phyloP scores from a whole-genome alignment of 2,888 invertebrate genomes.

The Tetanocera ferruginea region DNA sequence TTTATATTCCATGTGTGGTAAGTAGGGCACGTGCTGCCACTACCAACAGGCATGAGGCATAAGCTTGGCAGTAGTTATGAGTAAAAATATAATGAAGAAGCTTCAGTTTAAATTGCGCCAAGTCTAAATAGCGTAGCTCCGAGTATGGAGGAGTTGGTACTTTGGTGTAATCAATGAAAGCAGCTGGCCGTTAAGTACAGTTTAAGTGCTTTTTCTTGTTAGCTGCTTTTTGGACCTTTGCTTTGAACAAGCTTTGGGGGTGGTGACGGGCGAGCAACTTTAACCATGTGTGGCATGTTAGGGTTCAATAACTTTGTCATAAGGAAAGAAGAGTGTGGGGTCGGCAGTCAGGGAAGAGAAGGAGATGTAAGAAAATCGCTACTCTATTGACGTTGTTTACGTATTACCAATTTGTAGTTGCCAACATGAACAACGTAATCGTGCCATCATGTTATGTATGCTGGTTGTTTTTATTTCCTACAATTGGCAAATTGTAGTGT shows the following conservation, averaged over 20 bases:
- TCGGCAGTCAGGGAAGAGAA: no score
- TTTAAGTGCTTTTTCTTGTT: background rate
- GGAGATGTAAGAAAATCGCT: no score
- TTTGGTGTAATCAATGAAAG: constrained; percentile 11
- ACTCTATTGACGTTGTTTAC: background rate
- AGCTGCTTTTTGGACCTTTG: background rate
- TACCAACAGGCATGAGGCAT: background rate
- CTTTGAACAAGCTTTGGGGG: background rate
- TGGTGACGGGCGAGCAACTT: background rate
- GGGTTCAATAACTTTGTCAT: constrained; percentile 13
- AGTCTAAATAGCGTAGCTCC: background rate
- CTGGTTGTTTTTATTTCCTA: background rate
- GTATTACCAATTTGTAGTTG: background rate
- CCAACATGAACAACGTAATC: background rate
- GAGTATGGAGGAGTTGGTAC: background rate
- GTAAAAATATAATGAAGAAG: background rate
- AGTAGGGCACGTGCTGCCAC: constrained; percentile 45
- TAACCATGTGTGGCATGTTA: background rate
- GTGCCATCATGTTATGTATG: background rate
- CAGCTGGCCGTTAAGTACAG: constrained; percentile 11
- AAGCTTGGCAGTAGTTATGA: background rate
- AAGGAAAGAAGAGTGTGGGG: background rate
- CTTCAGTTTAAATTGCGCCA: background rate
- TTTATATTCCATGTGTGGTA: constrained; percentile 27
- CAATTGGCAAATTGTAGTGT: background rate